Base-by-base conservation (phyloP, 2,888 invertebrate species). In the Heliconius ismenius region DNA sequence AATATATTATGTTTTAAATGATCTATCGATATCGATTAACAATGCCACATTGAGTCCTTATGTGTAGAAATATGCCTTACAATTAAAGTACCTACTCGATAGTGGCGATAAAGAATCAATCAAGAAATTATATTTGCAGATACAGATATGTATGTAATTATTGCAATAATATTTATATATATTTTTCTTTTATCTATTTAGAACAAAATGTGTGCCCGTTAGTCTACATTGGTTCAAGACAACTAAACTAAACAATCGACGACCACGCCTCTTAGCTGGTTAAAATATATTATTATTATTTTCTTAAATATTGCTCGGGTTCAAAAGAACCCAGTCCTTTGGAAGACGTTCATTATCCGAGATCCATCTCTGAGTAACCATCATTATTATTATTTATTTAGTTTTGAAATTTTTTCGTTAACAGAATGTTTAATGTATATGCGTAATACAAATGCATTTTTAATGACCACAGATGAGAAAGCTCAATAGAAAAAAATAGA, bases 261-360 rank as follows among this genome's bases (percentile, higher is more conserved):
- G n/a, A 65, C 65, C 65, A 65, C 65, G 65, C 65, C 65, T 24
- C 65, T 65, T 32, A 39, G 39, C 65, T n/a, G 36, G 13, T 64
- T n/a, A 36, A 4, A 36, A n/a, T 21, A 26, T n/a, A n/a, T n/a
- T n/a, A n/a, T n/a, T n/a, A n/a, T n/a, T n/a, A n/a, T n/a, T n/a
- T n/a, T 65, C 2, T 65, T 65, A 4, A 36, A 4, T n/a, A n/a
- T 49, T 49, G 6, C 49, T 49, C 21, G 49, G 49, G 18, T 49
- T 49, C 1, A 49, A 15, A 4, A 43, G 43, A 43, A 4, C 15
- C 4, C 15, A 39, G 49, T 49, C 18, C 49, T 18, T 49, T 49
- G 49, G 18, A 18, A 49, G 49, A 18, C 15, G 43, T 49, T 6
- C 32, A 15, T 43, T 15, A 43, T 43, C 15, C 15, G 13, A 15